Conservation (phyloP, 2,113 vertebrate species). For the Manacus vitellinus region DNA sequence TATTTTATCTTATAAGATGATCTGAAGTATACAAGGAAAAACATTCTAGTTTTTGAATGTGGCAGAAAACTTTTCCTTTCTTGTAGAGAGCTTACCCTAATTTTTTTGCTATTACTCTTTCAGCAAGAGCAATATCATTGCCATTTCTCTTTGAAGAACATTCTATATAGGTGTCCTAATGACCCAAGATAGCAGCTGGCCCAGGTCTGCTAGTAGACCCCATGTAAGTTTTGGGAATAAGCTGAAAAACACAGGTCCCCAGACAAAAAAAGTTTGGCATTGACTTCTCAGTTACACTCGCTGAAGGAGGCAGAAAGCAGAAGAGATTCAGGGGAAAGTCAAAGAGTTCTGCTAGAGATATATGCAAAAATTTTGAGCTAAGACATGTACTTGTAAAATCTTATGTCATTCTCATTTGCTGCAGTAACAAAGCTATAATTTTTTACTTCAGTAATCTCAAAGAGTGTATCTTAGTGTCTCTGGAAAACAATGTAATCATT, state of each 20-base stretch:
- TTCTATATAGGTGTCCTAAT: background rate
- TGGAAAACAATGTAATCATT: background rate
- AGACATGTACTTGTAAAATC: background rate
- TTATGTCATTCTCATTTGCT: background rate
- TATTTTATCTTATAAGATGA: background rate
- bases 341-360: background rate
- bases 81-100: background rate
- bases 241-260: background rate
- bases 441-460: background rate
- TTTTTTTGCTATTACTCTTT: background rate
- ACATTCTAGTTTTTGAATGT: background rate
- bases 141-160: background rate
- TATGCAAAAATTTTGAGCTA: background rate
- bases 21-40: background rate
- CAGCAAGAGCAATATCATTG: background rate
- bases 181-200: background rate
- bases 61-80: background rate
- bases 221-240: background rate
- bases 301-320: background rate
- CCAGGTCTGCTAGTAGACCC: background rate
- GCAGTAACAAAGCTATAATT: background rate
- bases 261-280: background rate
- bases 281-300: background rate
- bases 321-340: background rate
- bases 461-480: background rate